A percentile compares a stretch with the other conserved stretches of the same genome.
Conservation (phyloP, 2,797 vertebrate species). For the Urocyon cinereoargenteus region DNA sequence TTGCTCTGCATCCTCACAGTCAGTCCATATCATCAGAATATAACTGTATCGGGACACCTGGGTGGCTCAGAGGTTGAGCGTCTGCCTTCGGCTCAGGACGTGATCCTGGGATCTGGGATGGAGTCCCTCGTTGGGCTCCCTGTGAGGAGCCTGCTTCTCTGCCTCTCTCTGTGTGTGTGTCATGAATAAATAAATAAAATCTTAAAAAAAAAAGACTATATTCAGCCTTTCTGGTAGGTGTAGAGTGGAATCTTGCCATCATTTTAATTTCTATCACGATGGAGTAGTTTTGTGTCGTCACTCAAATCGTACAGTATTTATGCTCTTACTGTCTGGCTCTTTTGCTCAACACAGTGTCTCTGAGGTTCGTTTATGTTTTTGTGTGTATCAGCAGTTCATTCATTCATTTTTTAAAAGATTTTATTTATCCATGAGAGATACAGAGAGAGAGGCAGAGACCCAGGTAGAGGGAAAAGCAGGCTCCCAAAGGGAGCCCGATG, state of each 20-base stretch:
- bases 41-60: background rate
- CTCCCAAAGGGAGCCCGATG: no score
- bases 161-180: no score
- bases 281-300: background rate
- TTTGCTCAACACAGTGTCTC: background rate
- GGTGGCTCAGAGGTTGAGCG: no score
- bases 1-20: background rate
- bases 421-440: no score
- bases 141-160: no score
- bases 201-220: background rate
- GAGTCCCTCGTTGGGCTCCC: no score
- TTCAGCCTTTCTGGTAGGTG: background rate
- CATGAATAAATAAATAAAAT: no score
- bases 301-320: background rate
- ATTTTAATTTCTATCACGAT: background rate
- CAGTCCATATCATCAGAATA: background rate
- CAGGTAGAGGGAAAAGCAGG: no score
- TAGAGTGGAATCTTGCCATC: background rate
- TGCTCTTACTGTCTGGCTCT: background rate
- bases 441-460: no score
- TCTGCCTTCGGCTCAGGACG: no score
- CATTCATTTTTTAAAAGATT: background rate
- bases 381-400: background rate
- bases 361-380: slow-evolving; percentile 23
- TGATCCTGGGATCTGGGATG: no score